Conservation (phyloP, 2,113 vertebrate genomes). For the Lethenteron reissneri region DNA sequence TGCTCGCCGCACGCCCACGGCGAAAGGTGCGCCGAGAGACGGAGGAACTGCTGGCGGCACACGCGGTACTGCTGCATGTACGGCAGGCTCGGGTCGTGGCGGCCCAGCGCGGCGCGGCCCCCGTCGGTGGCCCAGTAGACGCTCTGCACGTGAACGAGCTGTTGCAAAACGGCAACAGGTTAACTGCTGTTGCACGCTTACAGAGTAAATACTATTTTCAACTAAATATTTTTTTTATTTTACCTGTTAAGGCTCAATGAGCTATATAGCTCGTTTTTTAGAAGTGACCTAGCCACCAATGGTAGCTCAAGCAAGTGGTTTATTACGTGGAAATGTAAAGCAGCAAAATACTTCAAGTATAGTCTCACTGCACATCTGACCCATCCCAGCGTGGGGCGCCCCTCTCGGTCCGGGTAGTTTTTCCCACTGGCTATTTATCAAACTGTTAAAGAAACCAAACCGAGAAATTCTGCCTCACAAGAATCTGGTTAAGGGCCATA, state of each 20-base stretch:
- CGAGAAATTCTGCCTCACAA: too few relatives aligned
- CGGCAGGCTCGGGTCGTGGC: conserved; percentile 31
- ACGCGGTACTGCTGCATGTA: conserved; percentile 59
- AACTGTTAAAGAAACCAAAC: too few relatives aligned
- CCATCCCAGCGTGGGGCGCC: too few relatives aligned
- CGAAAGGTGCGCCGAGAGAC: conserved; percentile 38
- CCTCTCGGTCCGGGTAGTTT: too few relatives aligned
- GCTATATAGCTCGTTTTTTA: too few relatives aligned
- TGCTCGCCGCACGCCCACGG: conserved; percentile 54
- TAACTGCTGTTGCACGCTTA: not conserved
- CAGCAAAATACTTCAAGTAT: not conserved
- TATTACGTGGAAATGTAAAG: not conserved
- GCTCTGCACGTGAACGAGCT: conserved; percentile 64
- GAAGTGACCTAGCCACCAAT: too few relatives aligned
- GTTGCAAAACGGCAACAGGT: conserved; percentile 6
- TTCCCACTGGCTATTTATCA: too few relatives aligned
- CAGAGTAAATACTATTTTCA: conserved; percentile 1
- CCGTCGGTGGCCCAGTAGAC: conserved; percentile 56
- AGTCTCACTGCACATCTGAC: too few relatives aligned
- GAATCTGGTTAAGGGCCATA: too few relatives aligned
- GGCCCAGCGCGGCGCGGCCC: conserved; percentile 18
- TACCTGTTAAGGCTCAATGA: too few relatives aligned
- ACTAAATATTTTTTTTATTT: not conserved
- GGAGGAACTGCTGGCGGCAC: conserved; percentile 48
- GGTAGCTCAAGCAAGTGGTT: too few relatives aligned